These are phyloP conservation scores for Peromyscus aztecus DNA, from an alignment of 2,797 vertebrate species.

Conservation along the genomic window DNA sequence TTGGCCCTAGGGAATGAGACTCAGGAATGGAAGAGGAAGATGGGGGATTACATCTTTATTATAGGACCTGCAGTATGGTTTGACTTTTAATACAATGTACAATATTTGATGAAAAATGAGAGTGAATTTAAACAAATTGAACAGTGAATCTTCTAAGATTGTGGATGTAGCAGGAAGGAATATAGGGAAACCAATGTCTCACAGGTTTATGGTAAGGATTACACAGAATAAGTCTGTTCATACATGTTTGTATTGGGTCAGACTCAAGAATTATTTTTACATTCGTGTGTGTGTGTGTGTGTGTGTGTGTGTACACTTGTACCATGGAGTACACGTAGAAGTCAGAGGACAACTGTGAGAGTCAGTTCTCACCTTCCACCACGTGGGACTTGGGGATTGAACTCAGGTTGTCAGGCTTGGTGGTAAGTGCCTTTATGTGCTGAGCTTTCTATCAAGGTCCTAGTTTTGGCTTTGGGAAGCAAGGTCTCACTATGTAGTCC, in stretches of 20 bases:
- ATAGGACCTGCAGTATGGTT: not conserved
- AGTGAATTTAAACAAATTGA: conserved; percentile 55
- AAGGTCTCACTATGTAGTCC: not conserved
- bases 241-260: not conserved
- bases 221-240: not conserved
- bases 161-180: conserved; percentile 7
- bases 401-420: not conserved
- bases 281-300: not conserved
- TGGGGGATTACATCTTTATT: conserved; percentile 10
- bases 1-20: not conserved
- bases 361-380: not conserved
- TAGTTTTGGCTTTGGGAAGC: not conserved
- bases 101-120: conserved; percentile 47
- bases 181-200: not conserved
- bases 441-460: not conserved
- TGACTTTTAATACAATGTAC: not conserved
- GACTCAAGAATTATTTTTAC: not conserved
- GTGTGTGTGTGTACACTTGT: not conserved
- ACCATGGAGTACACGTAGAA: not conserved
- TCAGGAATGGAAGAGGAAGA: not conserved
- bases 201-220: not conserved
- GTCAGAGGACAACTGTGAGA: not conserved
- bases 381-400: not conserved
- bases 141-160: not conserved
- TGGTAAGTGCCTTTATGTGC: not conserved